Percentiles rank a stretch among this genome's conserved stretches.
These are phyloP conservation scores for Eufriesea mexicana DNA, from an alignment of 1,140 invertebrate genomes.

Conservation along the genomic window DNA sequence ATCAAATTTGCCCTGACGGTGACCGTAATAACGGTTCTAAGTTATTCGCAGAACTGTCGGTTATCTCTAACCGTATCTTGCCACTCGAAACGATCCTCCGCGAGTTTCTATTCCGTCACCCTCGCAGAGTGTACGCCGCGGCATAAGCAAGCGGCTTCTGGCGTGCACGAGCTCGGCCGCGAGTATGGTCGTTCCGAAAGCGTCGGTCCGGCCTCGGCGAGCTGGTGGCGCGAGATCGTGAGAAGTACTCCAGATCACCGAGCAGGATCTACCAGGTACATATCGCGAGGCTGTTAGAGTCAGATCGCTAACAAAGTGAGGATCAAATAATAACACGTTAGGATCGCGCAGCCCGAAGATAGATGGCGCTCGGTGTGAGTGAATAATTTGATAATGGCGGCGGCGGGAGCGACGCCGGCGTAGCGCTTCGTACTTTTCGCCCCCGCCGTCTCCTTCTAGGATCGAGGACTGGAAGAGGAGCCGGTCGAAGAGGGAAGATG, in stretches of 20 bases:
- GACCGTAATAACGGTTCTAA: not conserved
- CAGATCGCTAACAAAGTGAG: constrained; percentile 82
- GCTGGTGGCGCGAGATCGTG: constrained; percentile 68
- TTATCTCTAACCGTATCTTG: too few relatives aligned
- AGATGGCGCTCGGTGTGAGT: constrained; percentile 80
- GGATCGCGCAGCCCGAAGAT: constrained; percentile 77
- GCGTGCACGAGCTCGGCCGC: not conserved
- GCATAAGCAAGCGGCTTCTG: constrained; percentile 1
- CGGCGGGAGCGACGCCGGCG: constrained; percentile 57
- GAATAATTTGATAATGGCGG: constrained; percentile 81
- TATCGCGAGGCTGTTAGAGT: constrained; percentile 72
- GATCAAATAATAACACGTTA: constrained; percentile 82
- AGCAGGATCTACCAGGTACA: constrained; percentile 72
- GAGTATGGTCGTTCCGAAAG: not conserved
- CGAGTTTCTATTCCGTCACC: constrained; percentile 9
- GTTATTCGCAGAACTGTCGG: not conserved
- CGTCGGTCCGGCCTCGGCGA: constrained; percentile 5
- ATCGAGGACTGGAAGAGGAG: constrained; percentile 51
- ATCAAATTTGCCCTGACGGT: too few relatives aligned
- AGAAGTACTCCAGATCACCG: constrained; percentile 77
- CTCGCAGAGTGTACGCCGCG: not conserved
- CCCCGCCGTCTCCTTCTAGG: constrained; percentile 54
- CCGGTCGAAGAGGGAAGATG: constrained; percentile 61
- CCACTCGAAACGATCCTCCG: not conserved
- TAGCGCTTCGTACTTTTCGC: constrained; percentile 57